Conservation (phyloP, 1,140 invertebrate genomes). For the Homalodisca vitripennis region DNA sequence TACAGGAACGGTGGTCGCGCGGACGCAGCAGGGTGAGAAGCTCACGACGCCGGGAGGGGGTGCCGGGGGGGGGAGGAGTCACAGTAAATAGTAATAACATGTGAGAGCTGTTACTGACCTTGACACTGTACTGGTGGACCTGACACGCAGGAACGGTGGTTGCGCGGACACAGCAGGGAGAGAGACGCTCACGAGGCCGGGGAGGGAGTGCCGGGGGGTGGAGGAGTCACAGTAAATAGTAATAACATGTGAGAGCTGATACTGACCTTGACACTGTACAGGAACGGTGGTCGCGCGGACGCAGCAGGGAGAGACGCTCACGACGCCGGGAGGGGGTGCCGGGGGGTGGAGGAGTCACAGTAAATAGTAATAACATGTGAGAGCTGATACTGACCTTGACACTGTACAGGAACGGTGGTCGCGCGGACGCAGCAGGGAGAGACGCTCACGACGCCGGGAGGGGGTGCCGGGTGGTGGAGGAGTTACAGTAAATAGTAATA, state of each 20-base stretch:
- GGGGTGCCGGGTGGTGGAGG: background rate
- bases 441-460: constrained; percentile 27
- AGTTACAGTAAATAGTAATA: background rate
- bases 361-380: too few species aligned
- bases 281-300: constrained; percentile 61
- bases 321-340: constrained; percentile 38
- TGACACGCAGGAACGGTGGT: constrained; percentile 62
- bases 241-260: constrained; percentile 61
- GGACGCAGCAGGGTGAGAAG: constrained; percentile 56
- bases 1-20: constrained; percentile 60
- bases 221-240: constrained; percentile 49
- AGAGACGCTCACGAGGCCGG: constrained; percentile 41
- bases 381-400: constrained; percentile 60
- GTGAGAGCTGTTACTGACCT: too few species aligned
- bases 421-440: constrained; percentile 57
- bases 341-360: constrained; percentile 54
- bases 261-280: constrained; percentile 40
- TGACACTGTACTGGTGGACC: constrained; percentile 61
- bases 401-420: constrained; percentile 62
- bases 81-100: background rate
- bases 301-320: constrained; percentile 57
- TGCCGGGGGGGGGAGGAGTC: background rate
- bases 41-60: background rate
- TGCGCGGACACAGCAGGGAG: constrained; percentile 42
- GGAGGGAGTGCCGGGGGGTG: constrained; percentile 54